Evolutionary conservation across 2,888 invertebrate species (phyloP).

Genomic region (Stictocephala bisonia): DNA sequence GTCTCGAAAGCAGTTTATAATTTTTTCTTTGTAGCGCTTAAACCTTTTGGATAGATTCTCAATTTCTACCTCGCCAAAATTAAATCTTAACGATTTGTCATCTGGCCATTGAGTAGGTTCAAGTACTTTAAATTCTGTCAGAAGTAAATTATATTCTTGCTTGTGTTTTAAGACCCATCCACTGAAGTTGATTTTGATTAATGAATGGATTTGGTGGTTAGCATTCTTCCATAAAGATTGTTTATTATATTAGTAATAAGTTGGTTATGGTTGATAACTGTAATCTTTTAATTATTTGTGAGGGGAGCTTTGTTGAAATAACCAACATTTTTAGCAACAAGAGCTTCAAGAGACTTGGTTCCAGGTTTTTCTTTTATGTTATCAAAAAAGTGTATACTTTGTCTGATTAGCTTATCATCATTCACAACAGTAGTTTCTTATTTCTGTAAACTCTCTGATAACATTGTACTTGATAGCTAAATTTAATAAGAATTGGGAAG

Average conservation of each 20-base stretch:
- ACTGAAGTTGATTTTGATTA: slow-evolving; percentile 11
- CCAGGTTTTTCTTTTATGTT: slow-evolving; percentile 21
- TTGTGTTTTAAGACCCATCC: not conserved
- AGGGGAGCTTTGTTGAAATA: slow-evolving; percentile 1
- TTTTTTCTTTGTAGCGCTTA: slow-evolving; percentile 6
- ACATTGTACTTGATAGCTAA: slow-evolving; percentile 17
- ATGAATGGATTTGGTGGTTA: not conserved
- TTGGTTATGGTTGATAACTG: slow-evolving; percentile 11
- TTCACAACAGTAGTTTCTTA: slow-evolving; percentile 1
- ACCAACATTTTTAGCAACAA: slow-evolving; percentile 4
- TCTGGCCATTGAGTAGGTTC: slow-evolving; percentile 14
- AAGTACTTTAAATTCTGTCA: slow-evolving; percentile 22
- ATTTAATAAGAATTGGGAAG: slow-evolving; percentile 9
- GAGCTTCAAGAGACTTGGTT: slow-evolving; percentile 10
- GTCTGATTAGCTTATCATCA: slow-evolving; percentile 12
- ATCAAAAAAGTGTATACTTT: slow-evolving; percentile 22
- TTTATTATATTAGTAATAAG: not conserved
- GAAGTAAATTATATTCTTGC: slow-evolving; percentile 15
- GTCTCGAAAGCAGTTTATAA: slow-evolving; percentile 12
- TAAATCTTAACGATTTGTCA: slow-evolving; percentile 23
- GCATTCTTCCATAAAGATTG: slow-evolving; percentile 14
- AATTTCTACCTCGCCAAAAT: slow-evolving; percentile 10
- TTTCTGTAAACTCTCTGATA: slow-evolving; percentile 18
- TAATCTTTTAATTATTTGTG: slow-evolving; percentile 10
- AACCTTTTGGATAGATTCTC: slow-evolving; percentile 12